Evolutionary conservation across 1,140 invertebrate genomes (phyloP).

Genomic region (Cyclina sinensis): DNA sequence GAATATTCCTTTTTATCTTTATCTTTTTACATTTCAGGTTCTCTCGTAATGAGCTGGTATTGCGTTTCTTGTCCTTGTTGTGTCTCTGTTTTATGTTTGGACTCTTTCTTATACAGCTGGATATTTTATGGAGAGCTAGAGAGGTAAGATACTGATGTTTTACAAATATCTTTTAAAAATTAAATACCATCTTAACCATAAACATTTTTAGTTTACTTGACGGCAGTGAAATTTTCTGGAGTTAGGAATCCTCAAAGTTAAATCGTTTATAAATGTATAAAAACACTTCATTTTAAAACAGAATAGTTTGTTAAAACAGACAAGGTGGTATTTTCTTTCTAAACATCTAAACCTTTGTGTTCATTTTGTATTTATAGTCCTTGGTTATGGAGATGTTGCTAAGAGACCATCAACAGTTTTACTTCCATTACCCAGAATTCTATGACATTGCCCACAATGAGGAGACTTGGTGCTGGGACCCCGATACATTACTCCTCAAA

Average conservation of each 20-base stretch:
- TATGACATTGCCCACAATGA: slow-evolving; percentile 49
- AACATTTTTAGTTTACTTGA: too few species aligned
- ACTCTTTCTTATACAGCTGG: slow-evolving; percentile 55
- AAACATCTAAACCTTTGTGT: too few species aligned
- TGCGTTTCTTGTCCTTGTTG: slow-evolving; percentile 47
- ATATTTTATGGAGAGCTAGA: slow-evolving; percentile 62
- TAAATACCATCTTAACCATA: too few species aligned
- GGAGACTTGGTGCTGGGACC: slow-evolving; percentile 71
- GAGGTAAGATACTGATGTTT: slow-evolving; percentile 4
- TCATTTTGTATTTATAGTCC: slow-evolving; percentile 40
- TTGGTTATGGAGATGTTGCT: slow-evolving; percentile 48
- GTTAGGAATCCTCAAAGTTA: too few species aligned
- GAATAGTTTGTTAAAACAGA: too few species aligned
- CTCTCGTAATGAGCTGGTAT: slow-evolving; percentile 52
- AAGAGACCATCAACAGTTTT: slow-evolving; percentile 16
- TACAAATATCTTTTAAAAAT: too few species aligned
- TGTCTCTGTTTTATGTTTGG: slow-evolving; percentile 55
- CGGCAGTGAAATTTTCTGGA: too few species aligned
- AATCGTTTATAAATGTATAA: too few species aligned
- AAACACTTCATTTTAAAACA: too few species aligned
- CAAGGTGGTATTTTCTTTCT: too few species aligned
- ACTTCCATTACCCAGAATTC: slow-evolving; percentile 42
- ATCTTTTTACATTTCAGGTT: slow-evolving; percentile 53
- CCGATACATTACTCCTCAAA: slow-evolving; percentile 64
- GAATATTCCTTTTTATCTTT: too few species aligned